These are phyloP conservation scores for Malthinus flaveolus DNA, from an alignment of 2,888 invertebrate species.

Conservation along the genomic window DNA sequence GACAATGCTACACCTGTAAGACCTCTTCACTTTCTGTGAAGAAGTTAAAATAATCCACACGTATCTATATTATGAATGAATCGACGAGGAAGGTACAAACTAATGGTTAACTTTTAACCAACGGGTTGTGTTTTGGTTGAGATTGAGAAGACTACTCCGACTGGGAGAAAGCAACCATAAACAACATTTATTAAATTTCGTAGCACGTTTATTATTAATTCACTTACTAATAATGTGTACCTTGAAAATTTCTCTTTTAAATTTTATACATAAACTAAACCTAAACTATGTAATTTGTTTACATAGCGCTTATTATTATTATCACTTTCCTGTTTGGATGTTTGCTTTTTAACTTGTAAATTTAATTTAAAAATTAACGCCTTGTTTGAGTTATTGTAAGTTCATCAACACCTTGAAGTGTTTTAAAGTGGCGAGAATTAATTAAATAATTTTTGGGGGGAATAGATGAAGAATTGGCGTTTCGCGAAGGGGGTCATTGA, in stretches of 20 bases:
- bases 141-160: too few relatives aligned
- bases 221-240: not conserved
- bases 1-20: not conserved
- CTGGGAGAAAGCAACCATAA: slow-evolving; percentile 20
- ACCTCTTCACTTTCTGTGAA: slow-evolving; percentile 16
- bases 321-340: too few relatives aligned
- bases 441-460: too few relatives aligned
- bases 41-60: not conserved
- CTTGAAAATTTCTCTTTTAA: slow-evolving; percentile 13
- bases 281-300: not conserved
- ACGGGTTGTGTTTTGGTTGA: not conserved
- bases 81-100: not conserved
- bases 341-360: too few relatives aligned
- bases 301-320: too few relatives aligned
- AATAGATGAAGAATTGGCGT: too few relatives aligned
- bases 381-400: too few relatives aligned
- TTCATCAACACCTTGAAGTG: too few relatives aligned
- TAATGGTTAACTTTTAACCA: slow-evolving; percentile 7
- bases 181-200: slow-evolving; percentile 13
- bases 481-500: too few relatives aligned
- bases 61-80: too few relatives aligned
- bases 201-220: not conserved
- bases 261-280: not conserved
- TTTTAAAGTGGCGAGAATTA: too few relatives aligned
- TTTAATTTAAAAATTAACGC: too few relatives aligned